These are phyloP conservation scores for Zenarchopterus dispar DNA, from an alignment of 2,797 vertebrate genomes.

Conservation along the genomic window DNA sequence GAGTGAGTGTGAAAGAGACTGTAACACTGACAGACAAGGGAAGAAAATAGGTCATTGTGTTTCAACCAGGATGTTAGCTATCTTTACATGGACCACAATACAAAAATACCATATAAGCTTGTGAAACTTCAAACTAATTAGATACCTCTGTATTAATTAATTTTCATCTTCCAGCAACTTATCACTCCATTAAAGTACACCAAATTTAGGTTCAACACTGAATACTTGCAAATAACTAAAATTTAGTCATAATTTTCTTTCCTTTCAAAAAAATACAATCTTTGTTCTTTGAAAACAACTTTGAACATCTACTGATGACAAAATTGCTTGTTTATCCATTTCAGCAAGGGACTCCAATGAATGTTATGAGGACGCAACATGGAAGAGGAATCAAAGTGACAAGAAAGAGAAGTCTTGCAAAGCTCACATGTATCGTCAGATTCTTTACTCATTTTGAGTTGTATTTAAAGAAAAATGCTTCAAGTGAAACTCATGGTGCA, in stretches of 20 bases:
- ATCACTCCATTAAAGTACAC: too few species aligned
- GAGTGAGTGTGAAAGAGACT: neutral
- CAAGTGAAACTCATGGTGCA: slow-evolving; percentile 20
- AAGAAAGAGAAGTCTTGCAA: slow-evolving; percentile 44
- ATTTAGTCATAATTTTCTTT: too few species aligned
- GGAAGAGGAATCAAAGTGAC: slow-evolving; percentile 57
- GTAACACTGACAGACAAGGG: neutral
- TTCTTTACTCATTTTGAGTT: slow-evolving; percentile 51
- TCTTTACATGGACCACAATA: too few species aligned
- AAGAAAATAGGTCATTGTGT: neutral
- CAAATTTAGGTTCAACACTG: too few species aligned
- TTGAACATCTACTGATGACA: slow-evolving; percentile 7
- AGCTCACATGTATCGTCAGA: slow-evolving; percentile 18
- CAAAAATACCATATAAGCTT: too few species aligned
- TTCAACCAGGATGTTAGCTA: too few species aligned
- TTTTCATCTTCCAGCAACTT: neutral
- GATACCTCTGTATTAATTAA: slow-evolving; percentile 34
- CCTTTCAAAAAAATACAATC: too few species aligned
- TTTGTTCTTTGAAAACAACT: slow-evolving; percentile 16
- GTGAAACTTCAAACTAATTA: slow-evolving; percentile 33
- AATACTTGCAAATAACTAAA: too few species aligned
- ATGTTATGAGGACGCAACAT: slow-evolving; percentile 45
- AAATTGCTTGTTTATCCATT: slow-evolving; percentile 70
- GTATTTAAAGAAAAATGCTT: slow-evolving; percentile 26
- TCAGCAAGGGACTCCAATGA: slow-evolving; percentile 54